Base-by-base conservation (phyloP, 2,797 vertebrate species). In the Gila robusta region DNA sequence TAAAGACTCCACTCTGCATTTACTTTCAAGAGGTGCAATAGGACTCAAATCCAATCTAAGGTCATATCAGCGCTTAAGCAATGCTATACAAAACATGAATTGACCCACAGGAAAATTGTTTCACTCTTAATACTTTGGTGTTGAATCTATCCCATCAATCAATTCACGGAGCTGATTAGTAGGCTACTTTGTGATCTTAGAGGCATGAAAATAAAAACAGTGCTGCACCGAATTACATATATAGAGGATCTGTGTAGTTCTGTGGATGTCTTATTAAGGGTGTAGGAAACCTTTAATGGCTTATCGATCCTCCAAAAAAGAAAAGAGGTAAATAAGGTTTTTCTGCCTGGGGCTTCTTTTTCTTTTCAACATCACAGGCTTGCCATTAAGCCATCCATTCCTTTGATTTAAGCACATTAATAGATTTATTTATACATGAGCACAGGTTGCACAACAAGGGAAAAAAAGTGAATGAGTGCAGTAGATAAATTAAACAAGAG, bases 301-400 rank as follows among this genome's bases (percentile, higher is more conserved):
- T 90, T 90, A 90, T 90, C 62, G 81, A 90, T 90, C 83, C 69
- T 52, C 21, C 39, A 81, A 81, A 87, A 56, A 82, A 80, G 14
- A 21, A 52, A 28, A 23, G 56, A 89, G 52, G 72, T 69, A 88
- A 87, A 87, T 37, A 47, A 76, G 47, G 56, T 41, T 26, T 82
- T 71, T 79, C 16, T 79, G 83, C 62, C 79, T 17, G 8, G 28
- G 59, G 87, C 41, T 21, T 59, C 26, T 62, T 2, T 70, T 82
- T 67, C 10, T 71, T 86, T 76, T 26, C 64, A 49, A 87, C 85
- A 59, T 71, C 54, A 62, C 28, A 70, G n/a, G 7, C 35, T 59
- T 62, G 35, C 64, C 66, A 81, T 85, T 79, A 82, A 82, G 49
- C 74, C 44, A 49, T 47, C 73, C 1, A 70, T 83, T 82, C 67